These are phyloP conservation scores for Poliocrania exsul DNA, from an alignment of 2,797 vertebrate species.

Conservation along the genomic window DNA sequence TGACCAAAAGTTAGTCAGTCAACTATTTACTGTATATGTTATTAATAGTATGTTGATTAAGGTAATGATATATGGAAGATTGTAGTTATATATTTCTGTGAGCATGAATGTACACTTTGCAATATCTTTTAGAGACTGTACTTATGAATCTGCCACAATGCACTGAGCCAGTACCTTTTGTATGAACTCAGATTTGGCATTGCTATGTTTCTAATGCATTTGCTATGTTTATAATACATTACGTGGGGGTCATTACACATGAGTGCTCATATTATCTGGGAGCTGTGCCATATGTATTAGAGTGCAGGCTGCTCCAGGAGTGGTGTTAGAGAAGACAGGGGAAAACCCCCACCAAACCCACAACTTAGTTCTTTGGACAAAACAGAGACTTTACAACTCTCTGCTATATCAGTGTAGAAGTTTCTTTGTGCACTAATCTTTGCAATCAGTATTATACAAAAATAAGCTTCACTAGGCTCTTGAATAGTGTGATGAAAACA, in stretches of 20 bases:
- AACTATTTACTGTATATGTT: not conserved
- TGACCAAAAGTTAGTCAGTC: not conserved
- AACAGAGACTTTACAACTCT: not conserved
- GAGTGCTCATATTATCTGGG: not conserved
- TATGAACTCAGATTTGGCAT: not conserved
- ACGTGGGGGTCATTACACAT: rapidly evolving
- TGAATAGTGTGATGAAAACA: not conserved
- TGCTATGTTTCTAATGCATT: not conserved
- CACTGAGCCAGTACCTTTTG: not conserved
- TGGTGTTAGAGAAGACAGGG: too few relatives aligned
- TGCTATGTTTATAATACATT: not conserved
- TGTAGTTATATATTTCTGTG: not conserved
- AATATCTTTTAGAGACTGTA: not conserved
- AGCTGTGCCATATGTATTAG: not conserved
- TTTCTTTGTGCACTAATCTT: not conserved
- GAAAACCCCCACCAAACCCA: rapidly evolving
- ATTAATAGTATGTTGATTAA: not conserved
- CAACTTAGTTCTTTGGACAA: not conserved
- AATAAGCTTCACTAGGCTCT: not conserved
- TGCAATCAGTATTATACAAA: not conserved
- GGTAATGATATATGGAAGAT: not conserved
- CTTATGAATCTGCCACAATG: not conserved
- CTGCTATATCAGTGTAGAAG: not conserved
- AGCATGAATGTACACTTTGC: not conserved
- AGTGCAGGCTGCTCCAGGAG: not conserved